Evolutionary conservation across 2,888 invertebrate species (phyloP), one percentile per base, ranked within the genome.

Genomic region (Mimas tiliae): DNA sequence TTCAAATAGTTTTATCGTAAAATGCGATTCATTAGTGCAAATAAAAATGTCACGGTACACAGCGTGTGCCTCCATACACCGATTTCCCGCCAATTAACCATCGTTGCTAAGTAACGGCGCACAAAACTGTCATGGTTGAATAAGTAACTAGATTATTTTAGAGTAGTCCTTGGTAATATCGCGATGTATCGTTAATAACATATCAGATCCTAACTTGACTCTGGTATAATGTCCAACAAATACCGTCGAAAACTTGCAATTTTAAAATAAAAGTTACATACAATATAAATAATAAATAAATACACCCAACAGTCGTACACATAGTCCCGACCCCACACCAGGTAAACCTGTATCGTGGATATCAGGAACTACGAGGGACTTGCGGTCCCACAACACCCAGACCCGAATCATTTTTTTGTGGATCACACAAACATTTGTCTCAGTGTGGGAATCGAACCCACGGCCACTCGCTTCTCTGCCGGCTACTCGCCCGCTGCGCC

Each of bases 71-170:
- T 86, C 85, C 83, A 78, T 79, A 80, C 75, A 78, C 71, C 82
- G 83, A 88, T 89, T 87, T 87, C 80, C 83, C 84, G 88, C 88
- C 89, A 90, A 90, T 89, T 89, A 89, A 76, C 67, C 75, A 64
- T 12, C 73, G 88, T 89, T 83, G 86, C 88, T 74, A 82, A 75
- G 88, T 84, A 84, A 88, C 86, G 75, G 73, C 72, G 11, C 38
- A 72, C 70, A 71, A 76, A 80, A 81, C 82, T 82, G 81, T 81
- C 82, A 88, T 84, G 85, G 82, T 79, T 78, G 83, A 58, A 58
- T 21, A 12, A n/a, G 12, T 16, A 58, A 58, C 58, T 58, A 58
- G 58, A 58, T 58, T 58, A 42, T 42, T 65, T 42, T 67, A 63
- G 51, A 62, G 47, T 33, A 51, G 62, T 62, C 19, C 38, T 62